Evolutionary conservation across 2,113 vertebrate genomes (phyloP).

Genomic region (Nothoprocta perdicaria): DNA sequence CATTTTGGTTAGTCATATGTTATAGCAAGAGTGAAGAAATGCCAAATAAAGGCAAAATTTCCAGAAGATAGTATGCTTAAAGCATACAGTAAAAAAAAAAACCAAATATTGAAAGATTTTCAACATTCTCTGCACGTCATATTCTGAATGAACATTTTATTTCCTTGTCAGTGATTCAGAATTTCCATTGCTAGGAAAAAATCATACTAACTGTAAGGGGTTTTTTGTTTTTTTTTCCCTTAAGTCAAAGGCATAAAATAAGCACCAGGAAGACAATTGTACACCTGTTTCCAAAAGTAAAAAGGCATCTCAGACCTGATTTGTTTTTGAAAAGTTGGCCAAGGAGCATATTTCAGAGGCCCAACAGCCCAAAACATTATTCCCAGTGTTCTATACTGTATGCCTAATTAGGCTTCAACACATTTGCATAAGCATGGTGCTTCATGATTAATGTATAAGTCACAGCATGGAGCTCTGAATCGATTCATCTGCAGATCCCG

Average conservation of each 20-base stretch:
- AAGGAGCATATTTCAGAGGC: slow-evolving; percentile 73
- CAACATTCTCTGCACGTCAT: slow-evolving; percentile 63
- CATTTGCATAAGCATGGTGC: slow-evolving; percentile 75
- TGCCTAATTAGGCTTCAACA: slow-evolving; percentile 73
- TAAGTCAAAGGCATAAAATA: slow-evolving; percentile 73
- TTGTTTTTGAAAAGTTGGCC: slow-evolving; percentile 75
- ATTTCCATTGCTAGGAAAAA: slow-evolving; percentile 65
- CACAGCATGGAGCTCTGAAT: slow-evolving; percentile 61
- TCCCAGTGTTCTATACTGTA: slow-evolving; percentile 68
- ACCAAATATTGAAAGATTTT: slow-evolving; percentile 60
- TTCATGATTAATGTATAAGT: slow-evolving; percentile 81
- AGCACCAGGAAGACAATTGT: slow-evolving; percentile 71
- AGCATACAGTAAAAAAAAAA: slow-evolving; percentile 1
- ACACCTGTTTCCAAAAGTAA: slow-evolving; percentile 76
- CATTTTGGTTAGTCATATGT: slow-evolving; percentile 66
- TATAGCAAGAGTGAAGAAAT: slow-evolving; percentile 26
- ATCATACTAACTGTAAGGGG: slow-evolving; percentile 68
- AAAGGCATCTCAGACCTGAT: slow-evolving; percentile 71
- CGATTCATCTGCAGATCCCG: slow-evolving; percentile 54
- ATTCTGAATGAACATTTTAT: slow-evolving; percentile 71
- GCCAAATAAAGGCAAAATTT: slow-evolving; percentile 53
- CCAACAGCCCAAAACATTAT: slow-evolving; percentile 74
- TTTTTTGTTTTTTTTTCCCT: slow-evolving; percentile 77
- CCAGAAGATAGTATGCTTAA: slow-evolving; percentile 23
- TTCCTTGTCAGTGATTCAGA: slow-evolving; percentile 77